Evolutionary conservation across 92 coral and sea anemone species (phyloP).

Genomic region (Epizoanthus rinbou): DNA sequence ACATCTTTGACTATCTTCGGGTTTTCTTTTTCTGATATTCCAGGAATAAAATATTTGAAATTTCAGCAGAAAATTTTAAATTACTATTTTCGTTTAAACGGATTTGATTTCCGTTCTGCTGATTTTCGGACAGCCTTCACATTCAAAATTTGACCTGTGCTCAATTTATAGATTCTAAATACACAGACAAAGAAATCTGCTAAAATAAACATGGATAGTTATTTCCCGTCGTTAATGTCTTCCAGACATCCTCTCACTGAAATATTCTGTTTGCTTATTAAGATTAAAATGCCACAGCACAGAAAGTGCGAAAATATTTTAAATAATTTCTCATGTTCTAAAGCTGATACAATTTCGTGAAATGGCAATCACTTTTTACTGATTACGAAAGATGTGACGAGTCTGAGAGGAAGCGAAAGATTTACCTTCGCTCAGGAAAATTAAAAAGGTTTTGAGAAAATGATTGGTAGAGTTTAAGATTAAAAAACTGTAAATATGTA

Average conservation of each 20-base stretch:
- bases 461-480: constrained; percentile 2
- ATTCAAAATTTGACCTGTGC: no score
- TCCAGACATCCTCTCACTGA: background rate
- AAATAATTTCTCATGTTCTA: no score
- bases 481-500: background rate
- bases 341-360: no score
- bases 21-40: no score
- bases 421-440: background rate
- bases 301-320: no score
- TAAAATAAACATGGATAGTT: background rate
- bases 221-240: background rate
- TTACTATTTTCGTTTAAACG: no score
- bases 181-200: background rate
- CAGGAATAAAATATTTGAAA: no score
- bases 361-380: background rate
- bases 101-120: no score
- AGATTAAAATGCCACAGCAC: background rate
- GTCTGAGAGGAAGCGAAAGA: background rate
- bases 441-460: background rate
- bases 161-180: background rate
- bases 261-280: background rate
- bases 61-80: no score
- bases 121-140: no score
- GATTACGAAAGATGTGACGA: background rate
- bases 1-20: no score